These are phyloP conservation scores for Antechinus stuartii DNA, from an alignment of 2,113 vertebrate genomes.

Conservation along the genomic window DNA sequence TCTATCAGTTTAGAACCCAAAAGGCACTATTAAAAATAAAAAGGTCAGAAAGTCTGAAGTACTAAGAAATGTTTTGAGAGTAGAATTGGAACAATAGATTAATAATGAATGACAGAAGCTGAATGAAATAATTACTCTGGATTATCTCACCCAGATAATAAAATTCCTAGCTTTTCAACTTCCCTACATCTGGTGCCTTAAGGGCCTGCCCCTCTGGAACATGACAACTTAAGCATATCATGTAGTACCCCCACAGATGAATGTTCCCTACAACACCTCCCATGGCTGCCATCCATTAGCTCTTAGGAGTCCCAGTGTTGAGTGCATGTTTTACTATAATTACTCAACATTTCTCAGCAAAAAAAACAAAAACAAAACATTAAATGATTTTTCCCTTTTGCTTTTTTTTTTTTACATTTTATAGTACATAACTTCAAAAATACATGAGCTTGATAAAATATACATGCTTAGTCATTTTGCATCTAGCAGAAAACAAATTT, in stretches of 20 bases:
- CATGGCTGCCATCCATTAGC: constrained; percentile 41
- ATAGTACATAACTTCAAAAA: constrained; percentile 85
- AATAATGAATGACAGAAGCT: constrained; percentile 16
- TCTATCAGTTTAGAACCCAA: constrained; percentile 67
- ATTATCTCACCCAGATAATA: constrained; percentile 49
- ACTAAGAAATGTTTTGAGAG: constrained; percentile 65
- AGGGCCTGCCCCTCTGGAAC: constrained; percentile 46
- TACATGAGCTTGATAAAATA: constrained; percentile 89
- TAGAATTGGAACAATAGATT: constrained; percentile 47
- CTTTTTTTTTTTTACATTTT: constrained; percentile 77
- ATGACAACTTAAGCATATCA: not conserved
- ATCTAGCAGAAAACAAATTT: constrained; percentile 81
- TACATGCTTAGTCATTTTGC: constrained; percentile 84
- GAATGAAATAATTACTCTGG: constrained; percentile 4
- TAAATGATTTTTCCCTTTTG: constrained; percentile 58
- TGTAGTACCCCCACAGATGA: not conserved
- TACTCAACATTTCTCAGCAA: constrained; percentile 63
- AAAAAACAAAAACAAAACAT: constrained; percentile 76
- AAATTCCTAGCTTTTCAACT: not conserved
- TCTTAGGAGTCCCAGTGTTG: constrained; percentile 53
- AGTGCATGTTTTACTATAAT: constrained; percentile 47
- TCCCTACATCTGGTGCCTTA: constrained; percentile 17
- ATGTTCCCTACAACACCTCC: not conserved
- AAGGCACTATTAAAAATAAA: constrained; percentile 74
- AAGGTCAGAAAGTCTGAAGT: constrained; percentile 62